These are phyloP conservation scores for Chrysina gloriosa DNA, from an alignment of 2,888 invertebrate species.

Conservation along the genomic window DNA sequence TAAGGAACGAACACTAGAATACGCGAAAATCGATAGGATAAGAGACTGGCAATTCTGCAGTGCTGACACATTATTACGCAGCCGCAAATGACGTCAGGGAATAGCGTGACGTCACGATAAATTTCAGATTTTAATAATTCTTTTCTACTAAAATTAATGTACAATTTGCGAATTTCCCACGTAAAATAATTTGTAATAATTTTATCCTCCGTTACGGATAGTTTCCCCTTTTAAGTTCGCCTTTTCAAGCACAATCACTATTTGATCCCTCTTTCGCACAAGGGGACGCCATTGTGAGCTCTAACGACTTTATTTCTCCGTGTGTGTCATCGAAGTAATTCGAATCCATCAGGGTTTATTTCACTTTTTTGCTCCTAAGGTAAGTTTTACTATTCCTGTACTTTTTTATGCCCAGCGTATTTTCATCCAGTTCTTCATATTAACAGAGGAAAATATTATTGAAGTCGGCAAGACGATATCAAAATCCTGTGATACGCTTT, in stretches of 20 bases:
- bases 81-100: constrained; percentile 64
- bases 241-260: neutral
- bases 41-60: constrained; percentile 74
- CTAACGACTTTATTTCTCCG: constrained; percentile 77
- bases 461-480: constrained; percentile 73
- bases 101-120: constrained; percentile 59
- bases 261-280: constrained; percentile 60
- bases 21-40: constrained; percentile 83
- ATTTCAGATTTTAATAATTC: constrained; percentile 47
- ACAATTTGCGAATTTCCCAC: constrained; percentile 40
- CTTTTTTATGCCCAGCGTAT: constrained; percentile 59
- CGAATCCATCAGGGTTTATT: constrained; percentile 74
- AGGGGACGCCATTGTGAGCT: constrained; percentile 88
- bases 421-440: constrained; percentile 64
- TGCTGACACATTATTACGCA: constrained; percentile 68
- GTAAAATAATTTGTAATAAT: constrained; percentile 20
- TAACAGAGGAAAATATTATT: constrained; percentile 64
- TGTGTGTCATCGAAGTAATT: constrained; percentile 77
- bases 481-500: constrained; percentile 77
- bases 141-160: constrained; percentile 45
- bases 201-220: constrained; percentile 35
- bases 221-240: constrained; percentile 27
- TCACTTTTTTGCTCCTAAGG: constrained; percentile 64
- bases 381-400: constrained; percentile 56
- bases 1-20: constrained; percentile 75